Evolutionary conservation across 2,888 invertebrate species (phyloP).

Genomic region (Euzophera pinguis): DNA sequence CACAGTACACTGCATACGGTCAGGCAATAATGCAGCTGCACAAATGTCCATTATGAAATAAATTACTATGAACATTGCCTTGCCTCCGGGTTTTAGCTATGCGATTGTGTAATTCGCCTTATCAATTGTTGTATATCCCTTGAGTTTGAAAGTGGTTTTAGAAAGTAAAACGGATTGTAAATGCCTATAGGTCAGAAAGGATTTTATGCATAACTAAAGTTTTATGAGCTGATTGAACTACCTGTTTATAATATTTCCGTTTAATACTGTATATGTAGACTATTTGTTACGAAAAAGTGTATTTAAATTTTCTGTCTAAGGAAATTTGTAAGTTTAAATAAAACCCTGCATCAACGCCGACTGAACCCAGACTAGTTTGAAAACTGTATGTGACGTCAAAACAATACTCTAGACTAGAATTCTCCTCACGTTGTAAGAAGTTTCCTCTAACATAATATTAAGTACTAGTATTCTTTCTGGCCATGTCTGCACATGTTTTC

Average conservation of each 20-base stretch:
- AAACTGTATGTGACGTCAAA: background rate
- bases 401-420: background rate
- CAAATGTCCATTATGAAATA: slow-evolving; percentile 4
- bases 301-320: no score
- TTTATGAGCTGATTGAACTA: background rate
- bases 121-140: slow-evolving; percentile 2
- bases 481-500: slow-evolving; percentile 3
- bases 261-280: no score
- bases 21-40: slow-evolving; percentile 2
- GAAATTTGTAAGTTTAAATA: no score
- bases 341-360: no score
- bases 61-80: background rate
- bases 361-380: background rate
- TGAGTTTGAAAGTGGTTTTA: slow-evolving; percentile 9
- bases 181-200: background rate
- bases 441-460: slow-evolving; percentile 1
- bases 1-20: background rate
- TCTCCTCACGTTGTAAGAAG: background rate
- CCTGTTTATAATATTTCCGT: no score
- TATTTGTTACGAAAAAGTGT: no score
- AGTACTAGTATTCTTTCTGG: background rate
- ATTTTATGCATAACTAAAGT: background rate
- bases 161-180: slow-evolving; percentile 4
- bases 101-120: background rate
- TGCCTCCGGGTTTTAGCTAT: background rate